A percentile compares a stretch with the other conserved stretches of the same genome.
phyloP scores from a whole-genome alignment of 2,113 vertebrate genomes.

The Cottus gobio region DNA sequence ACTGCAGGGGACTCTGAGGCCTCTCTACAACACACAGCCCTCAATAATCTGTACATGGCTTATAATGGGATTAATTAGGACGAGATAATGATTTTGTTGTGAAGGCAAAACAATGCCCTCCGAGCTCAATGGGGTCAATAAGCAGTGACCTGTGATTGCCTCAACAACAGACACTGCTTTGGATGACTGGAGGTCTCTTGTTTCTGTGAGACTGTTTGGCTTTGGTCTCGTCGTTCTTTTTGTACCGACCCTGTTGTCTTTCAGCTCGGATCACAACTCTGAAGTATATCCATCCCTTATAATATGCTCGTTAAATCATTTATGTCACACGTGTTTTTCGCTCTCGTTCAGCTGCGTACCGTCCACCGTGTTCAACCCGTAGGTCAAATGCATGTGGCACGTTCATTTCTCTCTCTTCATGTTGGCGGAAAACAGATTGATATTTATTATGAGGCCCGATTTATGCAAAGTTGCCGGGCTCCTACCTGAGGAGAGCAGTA shows the following conservation, averaged over 20 bases:
- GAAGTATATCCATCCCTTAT: constrained; percentile 16
- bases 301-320: constrained; percentile 52
- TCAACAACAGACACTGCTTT: constrained; percentile 27
- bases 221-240: background rate
- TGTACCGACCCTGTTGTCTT: background rate
- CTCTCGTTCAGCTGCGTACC: background rate
- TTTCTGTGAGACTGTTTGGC: constrained; percentile 7
- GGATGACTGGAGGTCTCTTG: constrained; percentile 16
- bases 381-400: constrained; percentile 61
- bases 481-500: constrained; percentile 68
- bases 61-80: constrained; percentile 64
- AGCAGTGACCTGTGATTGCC: constrained; percentile 45
- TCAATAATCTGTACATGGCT: constrained; percentile 44
- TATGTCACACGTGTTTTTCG: constrained; percentile 38
- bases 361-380: constrained; percentile 13
- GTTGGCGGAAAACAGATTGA: constrained; percentile 54
- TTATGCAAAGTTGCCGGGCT: constrained; percentile 36
- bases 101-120: constrained; percentile 54
- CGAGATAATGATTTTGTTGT: constrained; percentile 64
- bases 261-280: constrained; percentile 7
- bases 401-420: constrained; percentile 52
- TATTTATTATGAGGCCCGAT: constrained; percentile 59
- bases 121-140: constrained; percentile 51
- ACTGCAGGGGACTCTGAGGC: constrained; percentile 2
- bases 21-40: constrained; percentile 27